Conservation (phyloP, 2,113 vertebrate genomes). For the Tachycineta bicolor region DNA sequence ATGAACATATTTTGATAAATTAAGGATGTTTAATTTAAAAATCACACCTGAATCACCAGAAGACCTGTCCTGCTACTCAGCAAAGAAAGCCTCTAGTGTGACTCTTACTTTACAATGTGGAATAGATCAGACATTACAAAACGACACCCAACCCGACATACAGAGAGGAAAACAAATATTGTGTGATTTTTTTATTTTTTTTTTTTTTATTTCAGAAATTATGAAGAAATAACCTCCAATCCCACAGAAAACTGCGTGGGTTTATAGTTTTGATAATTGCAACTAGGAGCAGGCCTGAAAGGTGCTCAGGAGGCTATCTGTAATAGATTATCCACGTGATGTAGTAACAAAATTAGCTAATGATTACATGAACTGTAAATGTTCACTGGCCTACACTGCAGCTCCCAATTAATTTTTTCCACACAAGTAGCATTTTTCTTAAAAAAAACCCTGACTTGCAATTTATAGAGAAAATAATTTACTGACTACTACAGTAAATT, state of each 20-base stretch:
- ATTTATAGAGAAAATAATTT: neutral
- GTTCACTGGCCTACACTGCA: neutral
- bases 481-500: neutral
- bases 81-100: neutral
- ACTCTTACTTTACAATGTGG: neutral
- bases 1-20: neutral
- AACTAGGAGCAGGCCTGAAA: neutral
- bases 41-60: neutral
- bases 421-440: neutral
- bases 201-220: neutral
- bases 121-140: neutral
- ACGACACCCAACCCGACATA: neutral
- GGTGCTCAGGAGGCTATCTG: neutral
- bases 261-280: neutral
- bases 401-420: neutral
- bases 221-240: neutral
- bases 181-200: accelerated
- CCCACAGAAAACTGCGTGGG: neutral
- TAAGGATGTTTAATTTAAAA: neutral
- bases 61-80: neutral
- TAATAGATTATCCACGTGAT: neutral
- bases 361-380: neutral
- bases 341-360: neutral
- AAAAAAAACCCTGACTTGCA: neutral
- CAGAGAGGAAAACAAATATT: neutral